Evolutionary conservation across 64 coral and sea anemone species (phyloP).

Genomic region (Dendronephthya gigantea): DNA sequence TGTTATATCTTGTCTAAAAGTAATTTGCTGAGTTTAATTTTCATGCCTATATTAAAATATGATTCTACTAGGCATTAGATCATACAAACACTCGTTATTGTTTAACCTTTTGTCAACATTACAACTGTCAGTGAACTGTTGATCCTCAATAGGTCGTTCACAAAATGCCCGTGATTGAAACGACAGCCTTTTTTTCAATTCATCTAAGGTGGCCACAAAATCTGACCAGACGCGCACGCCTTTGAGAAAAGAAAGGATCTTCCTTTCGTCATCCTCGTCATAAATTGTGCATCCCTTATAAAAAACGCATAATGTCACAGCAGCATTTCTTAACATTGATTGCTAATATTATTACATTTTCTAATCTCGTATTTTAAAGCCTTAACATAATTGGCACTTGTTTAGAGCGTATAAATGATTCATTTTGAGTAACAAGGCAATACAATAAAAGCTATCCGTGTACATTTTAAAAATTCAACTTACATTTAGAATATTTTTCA

Average conservation of each 20-base stretch:
- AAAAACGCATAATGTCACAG: background rate
- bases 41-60: too few species aligned
- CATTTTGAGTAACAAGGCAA: background rate
- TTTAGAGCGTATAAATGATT: background rate
- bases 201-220: background rate
- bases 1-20: too few species aligned
- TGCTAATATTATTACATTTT: too few species aligned
- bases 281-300: background rate
- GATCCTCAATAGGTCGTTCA: background rate
- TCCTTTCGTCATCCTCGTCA: background rate
- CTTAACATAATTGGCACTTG: too few species aligned
- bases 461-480: background rate
- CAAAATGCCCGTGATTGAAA: background rate
- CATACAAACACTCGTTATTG: background rate
- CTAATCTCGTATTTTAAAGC: too few species aligned
- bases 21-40: too few species aligned
- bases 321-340: too few species aligned
- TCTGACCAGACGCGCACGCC: background rate
- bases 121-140: background rate
- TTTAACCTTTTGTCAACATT: conserved; percentile 4
- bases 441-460: background rate
- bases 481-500: background rate
- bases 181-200: background rate
- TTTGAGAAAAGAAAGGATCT: background rate
- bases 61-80: too few species aligned